Base-by-base conservation (phyloP, 1,140 invertebrate species). In the Phocides pigmalion region DNA sequence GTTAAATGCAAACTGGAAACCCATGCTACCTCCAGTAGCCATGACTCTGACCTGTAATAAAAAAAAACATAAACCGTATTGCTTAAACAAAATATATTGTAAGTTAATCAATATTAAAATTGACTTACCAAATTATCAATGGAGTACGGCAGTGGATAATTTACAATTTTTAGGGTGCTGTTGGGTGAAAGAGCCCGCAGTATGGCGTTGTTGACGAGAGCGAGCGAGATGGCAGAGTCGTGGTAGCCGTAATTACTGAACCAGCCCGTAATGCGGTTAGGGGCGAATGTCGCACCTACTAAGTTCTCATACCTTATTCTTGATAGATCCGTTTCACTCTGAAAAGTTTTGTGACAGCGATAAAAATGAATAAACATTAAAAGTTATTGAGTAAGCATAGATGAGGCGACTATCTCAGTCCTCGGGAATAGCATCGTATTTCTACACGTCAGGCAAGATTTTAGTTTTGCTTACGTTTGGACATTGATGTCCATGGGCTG, bases 211-310 rank as follows among this genome's bases (percentile, higher is more conserved):
- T 95, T 93, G 2, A 94, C 87, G 35, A 94, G 78, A 53, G 93
- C 93, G 17, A 96, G 83, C 0, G 95, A 91, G 6, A 95, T 92
- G 0, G 94, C 94, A 4, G 95, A 92, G 28, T 95, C 93, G 80
- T 97, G 96, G 78, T 94, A 94, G 0, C 95, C 93, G 61, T 94
- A 93, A 74, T 94, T 94, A 51, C 94, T 94, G 68, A 94, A 93
- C 93, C 94, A 94, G 16, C 92, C 93, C 0, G 86, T 93, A 3
- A 93, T 92, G 11, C 74, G 81, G 4, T 78, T 63, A 1, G 77
- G 73, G 0, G 64, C 62, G 35, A 93, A 80, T 4, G 89, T 91
- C 0, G 88, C 93, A 0, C 90, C 94, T 0, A 91, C 80, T 16
- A 94, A 72, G 56, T 92, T 92, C 19, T 90, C 87, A 25, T 83